Evolutionary conservation across 2,797 vertebrate species (phyloP), one percentile per base, ranked within the genome.

Genomic region (Jordanella pulchra): DNA sequence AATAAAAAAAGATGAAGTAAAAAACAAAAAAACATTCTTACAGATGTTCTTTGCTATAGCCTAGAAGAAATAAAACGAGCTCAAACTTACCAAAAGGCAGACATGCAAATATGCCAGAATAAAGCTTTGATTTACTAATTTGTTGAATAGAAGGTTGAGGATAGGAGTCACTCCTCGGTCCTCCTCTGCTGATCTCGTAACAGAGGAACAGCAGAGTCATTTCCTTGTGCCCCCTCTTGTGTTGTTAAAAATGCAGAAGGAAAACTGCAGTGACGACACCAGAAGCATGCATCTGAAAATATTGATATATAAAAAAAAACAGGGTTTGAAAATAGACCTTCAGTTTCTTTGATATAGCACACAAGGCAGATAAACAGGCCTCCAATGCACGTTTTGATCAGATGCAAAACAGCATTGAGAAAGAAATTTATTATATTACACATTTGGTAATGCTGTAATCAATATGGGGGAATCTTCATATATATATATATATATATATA

Each of bases 171-270:
- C 6, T 35, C 0, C 7, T 28, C 0, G 15, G 11, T 12, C 0
- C 54, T 25, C 30, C 30, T 18, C 7, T 25, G 0, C 2, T 0
- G 4, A 51, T 2, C 53, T 14, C 45, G n/a, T 3, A 17, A 47
- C 23, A 2, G 21, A 12, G 0, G 13, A 51, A 50, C 17, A 17
- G 4, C 0, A 73, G 13, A 56, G n/a, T 0, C 25, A 75, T 69
- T 86, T 85, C 86, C 82, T 71, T 69, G 32, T 42, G 13, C 1
- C 1, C 35, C 18, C 1, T n/a, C 23, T 7, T 1, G 3, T 5
- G 23, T 84, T 77, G 76, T 67, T 0, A 72, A 81, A 84, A 72
- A 71, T 67, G 39, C 73, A 78, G 82, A 79, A 82, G 77, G 6
- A 71, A 73, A 82, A 71, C 67, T 53, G 39, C 61, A 32, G 0